Evolutionary conservation across 2,113 vertebrate species (phyloP), one percentile per base, ranked within the genome.

Genomic region (Apeltes quadracus): DNA sequence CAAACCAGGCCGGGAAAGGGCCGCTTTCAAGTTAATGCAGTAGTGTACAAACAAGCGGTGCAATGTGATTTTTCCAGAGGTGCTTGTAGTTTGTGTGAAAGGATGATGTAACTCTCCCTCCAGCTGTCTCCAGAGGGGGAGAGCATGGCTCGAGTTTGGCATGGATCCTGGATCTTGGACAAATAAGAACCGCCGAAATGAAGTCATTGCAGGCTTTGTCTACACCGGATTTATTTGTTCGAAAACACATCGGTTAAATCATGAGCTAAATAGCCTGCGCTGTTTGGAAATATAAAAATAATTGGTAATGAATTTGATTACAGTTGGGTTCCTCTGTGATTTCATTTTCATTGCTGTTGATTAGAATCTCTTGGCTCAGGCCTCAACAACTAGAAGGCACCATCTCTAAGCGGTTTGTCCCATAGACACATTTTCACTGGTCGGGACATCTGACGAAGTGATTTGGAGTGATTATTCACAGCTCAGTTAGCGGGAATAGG

Each of bases 61-160:
- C 27, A 32, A 62, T 29, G 8, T n/a, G 9, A 18, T 20, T 14
- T 5, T 3, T 57, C 23, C 23, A 44, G 46, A 43, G 61, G 23
- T 27, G 46, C n/a, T 71, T 67, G 29, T 48, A 23, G 44, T 67
- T 62, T 41, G 50, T 63, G 29, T 64, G 10, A 57, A 41, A 58
- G 16, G 34, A 50, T 50, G 46, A 11, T 61, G 27, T 13, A 55
- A 58, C 41, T 27, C 58, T 11, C 29, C 32, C 1, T n/a, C 6
- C 7, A 14, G 23, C 39, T 48, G 29, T 59, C 34, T 38, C 53
- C n/a, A 13, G 25, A 63, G 43, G 27, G n/a, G 41, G 61, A 61
- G 38, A 69, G 22, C 27, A 14, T 22, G 20, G 55, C 32, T 62
- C n/a, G 10, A 46, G 36, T 39, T 78, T 77, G 25, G 20, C 50